These are phyloP conservation scores for Sarotherodon lohbergeri DNA, from an alignment of 2,113 vertebrate species.

Conservation along the genomic window DNA sequence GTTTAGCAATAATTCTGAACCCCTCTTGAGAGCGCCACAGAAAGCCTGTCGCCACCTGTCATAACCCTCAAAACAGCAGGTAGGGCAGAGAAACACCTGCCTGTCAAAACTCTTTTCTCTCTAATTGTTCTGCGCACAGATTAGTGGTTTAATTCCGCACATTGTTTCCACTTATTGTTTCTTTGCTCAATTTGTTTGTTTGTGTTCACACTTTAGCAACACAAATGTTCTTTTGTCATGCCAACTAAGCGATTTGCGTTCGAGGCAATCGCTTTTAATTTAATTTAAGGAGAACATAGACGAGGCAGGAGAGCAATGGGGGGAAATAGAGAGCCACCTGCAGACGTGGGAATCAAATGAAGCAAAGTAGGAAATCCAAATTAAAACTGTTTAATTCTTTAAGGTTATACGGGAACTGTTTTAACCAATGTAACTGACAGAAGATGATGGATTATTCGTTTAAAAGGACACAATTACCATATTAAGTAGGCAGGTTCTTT, in stretches of 20 bases:
- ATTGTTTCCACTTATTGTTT: slow-evolving; percentile 63
- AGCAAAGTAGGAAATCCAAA: background rate
- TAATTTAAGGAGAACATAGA: slow-evolving; percentile 26
- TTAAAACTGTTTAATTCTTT: slow-evolving; percentile 10
- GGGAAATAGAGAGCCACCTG: slow-evolving; percentile 10
- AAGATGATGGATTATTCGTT: slow-evolving; percentile 52
- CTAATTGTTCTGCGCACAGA: slow-evolving; percentile 50
- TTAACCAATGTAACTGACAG: slow-evolving; percentile 13
- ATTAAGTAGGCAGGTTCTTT: slow-evolving; percentile 29
- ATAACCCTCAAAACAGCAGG: slow-evolving; percentile 59
- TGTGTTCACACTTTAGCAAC: slow-evolving; percentile 55
- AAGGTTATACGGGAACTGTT: background rate
- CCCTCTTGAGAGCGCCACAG: slow-evolving; percentile 38
- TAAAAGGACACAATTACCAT: slow-evolving; percentile 57
- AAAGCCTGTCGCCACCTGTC: slow-evolving; percentile 64
- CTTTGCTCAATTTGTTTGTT: slow-evolving; percentile 68
- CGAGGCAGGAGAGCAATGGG: background rate
- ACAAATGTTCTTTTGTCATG: slow-evolving; percentile 59
- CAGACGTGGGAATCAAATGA: background rate
- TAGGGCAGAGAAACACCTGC: slow-evolving; percentile 9
- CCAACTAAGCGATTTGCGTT: slow-evolving; percentile 47
- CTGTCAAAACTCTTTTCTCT: slow-evolving; percentile 37
- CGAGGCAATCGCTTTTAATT: slow-evolving; percentile 54
- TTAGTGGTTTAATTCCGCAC: slow-evolving; percentile 57
- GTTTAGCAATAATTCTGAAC: slow-evolving; percentile 50